phyloP scores from a whole-genome alignment of 2,888 invertebrate genomes.

The Gymnoscelis rufifasciata region DNA sequence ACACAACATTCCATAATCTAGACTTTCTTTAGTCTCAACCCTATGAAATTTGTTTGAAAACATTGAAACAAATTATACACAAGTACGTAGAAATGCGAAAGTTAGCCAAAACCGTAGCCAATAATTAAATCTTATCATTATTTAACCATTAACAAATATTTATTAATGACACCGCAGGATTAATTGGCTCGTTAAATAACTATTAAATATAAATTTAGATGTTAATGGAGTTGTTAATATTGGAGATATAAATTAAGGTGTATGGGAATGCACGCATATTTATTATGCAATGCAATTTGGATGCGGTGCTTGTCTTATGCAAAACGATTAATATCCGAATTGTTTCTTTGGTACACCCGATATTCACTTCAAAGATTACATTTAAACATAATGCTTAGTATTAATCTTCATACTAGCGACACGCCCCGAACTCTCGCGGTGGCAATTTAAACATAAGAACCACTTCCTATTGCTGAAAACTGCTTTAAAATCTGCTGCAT shows the following conservation, averaged over 20 bases:
- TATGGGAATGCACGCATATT: constrained; percentile 30
- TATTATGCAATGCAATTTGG: constrained; percentile 16
- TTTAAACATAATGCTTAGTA: too few relatives aligned
- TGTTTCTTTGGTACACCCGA: too few relatives aligned
- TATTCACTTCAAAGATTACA: too few relatives aligned
- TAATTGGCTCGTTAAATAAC: constrained; percentile 45
- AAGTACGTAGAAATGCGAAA: constrained; percentile 61
- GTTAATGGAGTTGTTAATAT: constrained; percentile 47
- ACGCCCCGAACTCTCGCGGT: too few relatives aligned
- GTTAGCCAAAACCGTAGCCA: constrained; percentile 43
- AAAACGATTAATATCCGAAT: neutral
- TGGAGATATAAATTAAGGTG: constrained; percentile 37
- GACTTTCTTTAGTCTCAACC: constrained; percentile 33
- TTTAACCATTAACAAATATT: constrained; percentile 59
- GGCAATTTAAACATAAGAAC: too few relatives aligned
- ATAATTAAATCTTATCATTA: constrained; percentile 51
- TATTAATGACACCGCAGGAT: constrained; percentile 50
- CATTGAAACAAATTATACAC: constrained; percentile 60
- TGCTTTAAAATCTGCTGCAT: too few relatives aligned
- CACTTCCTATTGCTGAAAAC: too few relatives aligned
- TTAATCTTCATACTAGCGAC: too few relatives aligned
- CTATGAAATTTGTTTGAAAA: constrained; percentile 35
- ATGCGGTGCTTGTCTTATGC: neutral
- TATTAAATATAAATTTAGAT: constrained; percentile 34
- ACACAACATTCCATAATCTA: neutral